Evolutionary conservation across 2,888 invertebrate genomes (phyloP).

Genomic region (Nemotelus nigrinus): DNA sequence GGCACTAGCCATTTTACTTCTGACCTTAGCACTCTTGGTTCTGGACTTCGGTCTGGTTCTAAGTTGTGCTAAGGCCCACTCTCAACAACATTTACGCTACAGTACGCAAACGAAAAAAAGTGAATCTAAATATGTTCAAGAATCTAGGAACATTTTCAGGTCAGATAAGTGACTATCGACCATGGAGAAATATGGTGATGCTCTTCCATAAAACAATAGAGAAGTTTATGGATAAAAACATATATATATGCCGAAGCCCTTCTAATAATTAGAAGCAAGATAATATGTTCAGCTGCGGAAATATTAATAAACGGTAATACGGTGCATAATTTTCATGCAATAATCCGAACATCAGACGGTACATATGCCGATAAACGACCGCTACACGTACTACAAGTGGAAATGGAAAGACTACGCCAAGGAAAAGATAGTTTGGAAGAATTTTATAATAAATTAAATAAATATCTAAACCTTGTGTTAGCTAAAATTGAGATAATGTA

Average conservation of each 20-base stretch:
- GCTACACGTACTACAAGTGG: not conserved
- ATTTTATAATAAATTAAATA: not conserved
- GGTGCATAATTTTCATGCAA: not conserved
- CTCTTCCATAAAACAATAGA: not conserved
- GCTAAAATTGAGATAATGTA: not conserved
- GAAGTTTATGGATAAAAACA: not conserved
- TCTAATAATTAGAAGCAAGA: not conserved
- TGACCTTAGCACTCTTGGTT: too few species aligned
- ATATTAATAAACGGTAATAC: not conserved
- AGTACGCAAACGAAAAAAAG: not conserved
- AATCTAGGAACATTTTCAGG: not conserved
- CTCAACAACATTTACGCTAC: too few species aligned
- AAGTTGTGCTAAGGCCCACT: too few species aligned
- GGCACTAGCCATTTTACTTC: too few species aligned
- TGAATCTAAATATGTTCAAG: not conserved
- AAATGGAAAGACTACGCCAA: not conserved
- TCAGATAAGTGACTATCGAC: not conserved
- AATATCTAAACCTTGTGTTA: constrained; percentile 7
- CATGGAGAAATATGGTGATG: constrained; percentile 6
- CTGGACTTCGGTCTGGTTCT: too few species aligned
- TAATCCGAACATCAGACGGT: not conserved
- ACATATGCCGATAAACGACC: constrained; percentile 20
- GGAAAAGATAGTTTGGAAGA: not conserved
- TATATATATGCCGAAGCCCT: too few species aligned
- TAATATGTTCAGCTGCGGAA: not conserved